These are phyloP conservation scores for Tragelaphus buxtoni DNA, from an alignment of 2,113 vertebrate species.

Conservation along the genomic window DNA sequence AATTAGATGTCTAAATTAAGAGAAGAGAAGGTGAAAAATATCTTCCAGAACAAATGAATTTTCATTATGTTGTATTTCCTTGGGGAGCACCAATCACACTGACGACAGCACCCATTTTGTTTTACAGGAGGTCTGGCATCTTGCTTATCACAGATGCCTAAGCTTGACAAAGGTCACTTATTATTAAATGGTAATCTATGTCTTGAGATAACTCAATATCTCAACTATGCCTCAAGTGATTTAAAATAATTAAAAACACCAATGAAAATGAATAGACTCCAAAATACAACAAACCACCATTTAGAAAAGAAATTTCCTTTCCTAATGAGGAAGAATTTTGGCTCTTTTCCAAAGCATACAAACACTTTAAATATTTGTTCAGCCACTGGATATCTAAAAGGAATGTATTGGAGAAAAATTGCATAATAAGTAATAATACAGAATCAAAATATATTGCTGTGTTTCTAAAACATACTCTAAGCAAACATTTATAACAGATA, in stretches of 20 bases:
- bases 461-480: neutral
- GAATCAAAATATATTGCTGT: neutral
- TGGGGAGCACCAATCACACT: neutral
- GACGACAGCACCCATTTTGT: neutral
- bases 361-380: conserved; percentile 41
- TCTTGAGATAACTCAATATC: conserved; percentile 11
- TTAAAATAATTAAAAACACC: conserved; percentile 21
- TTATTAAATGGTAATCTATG: neutral
- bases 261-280: neutral
- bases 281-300: neutral
- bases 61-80: conserved; percentile 29
- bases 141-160: neutral
- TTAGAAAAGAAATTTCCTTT: conserved; percentile 10
- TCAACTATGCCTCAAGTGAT: neutral
- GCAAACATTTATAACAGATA: neutral
- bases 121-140: neutral
- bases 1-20: conserved; percentile 3
- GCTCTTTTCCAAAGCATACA: conserved; percentile 5
- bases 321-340: neutral
- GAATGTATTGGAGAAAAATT: neutral
- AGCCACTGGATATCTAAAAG: neutral
- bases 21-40: neutral
- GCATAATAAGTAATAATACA: conserved; percentile 3
- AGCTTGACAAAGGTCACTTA: neutral
- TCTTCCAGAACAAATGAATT: conserved; percentile 48